phyloP scores from a whole-genome alignment of 2,113 vertebrate species.

The Cyanoliseus patagonus region DNA sequence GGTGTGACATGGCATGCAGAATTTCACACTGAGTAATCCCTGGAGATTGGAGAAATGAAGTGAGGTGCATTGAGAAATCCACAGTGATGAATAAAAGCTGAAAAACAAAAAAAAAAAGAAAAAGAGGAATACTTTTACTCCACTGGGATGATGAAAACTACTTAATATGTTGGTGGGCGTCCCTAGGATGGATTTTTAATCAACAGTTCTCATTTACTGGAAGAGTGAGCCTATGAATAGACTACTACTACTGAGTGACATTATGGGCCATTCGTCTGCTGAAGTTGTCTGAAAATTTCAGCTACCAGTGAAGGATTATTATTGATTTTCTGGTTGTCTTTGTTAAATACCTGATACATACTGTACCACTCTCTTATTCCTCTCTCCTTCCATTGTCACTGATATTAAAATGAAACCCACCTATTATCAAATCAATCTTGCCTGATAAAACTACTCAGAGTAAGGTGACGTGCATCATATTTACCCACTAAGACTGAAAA shows the following conservation, averaged over 20 bases:
- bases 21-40: not conserved
- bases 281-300: constrained; percentile 74
- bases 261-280: constrained; percentile 64
- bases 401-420: constrained; percentile 74
- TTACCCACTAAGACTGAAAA: constrained; percentile 35
- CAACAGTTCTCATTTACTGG: constrained; percentile 68
- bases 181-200: constrained; percentile 73
- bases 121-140: constrained; percentile 16
- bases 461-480: constrained; percentile 40
- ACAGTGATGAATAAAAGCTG: not conserved
- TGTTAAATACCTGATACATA: constrained; percentile 76
- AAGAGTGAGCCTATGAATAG: constrained; percentile 63
- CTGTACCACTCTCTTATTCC: constrained; percentile 58
- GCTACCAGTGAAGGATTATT: constrained; percentile 70
- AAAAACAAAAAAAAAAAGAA: not conserved
- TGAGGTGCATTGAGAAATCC: not conserved
- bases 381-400: constrained; percentile 60
- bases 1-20: not conserved
- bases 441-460: constrained; percentile 44
- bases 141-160: constrained; percentile 17
- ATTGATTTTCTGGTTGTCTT: constrained; percentile 77
- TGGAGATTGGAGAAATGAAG: not conserved
- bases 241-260: constrained; percentile 62
- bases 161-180: constrained; percentile 53
- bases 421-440: constrained; percentile 73